Evolutionary conservation across 1,140 invertebrate species (phyloP).

Genomic region (Sminthurides bifidus): DNA sequence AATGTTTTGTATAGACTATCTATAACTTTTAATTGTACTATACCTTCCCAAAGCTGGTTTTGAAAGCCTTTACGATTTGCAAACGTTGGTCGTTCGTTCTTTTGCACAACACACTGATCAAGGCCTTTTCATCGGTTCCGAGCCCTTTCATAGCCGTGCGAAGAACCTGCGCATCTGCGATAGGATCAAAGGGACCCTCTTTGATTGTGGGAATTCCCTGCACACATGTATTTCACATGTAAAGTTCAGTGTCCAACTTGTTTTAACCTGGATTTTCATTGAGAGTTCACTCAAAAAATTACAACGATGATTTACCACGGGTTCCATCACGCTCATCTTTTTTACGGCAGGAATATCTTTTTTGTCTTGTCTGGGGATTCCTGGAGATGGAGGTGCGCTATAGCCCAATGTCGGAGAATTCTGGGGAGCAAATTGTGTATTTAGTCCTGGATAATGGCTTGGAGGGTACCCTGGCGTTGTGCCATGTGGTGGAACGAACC

Average conservation of each 20-base stretch:
- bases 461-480: background rate
- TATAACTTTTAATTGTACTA: too few relatives aligned
- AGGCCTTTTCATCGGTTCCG: conserved; percentile 69
- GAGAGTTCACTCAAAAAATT: background rate
- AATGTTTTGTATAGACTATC: conserved; percentile 1
- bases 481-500: conserved; percentile 23
- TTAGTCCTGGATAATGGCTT: background rate
- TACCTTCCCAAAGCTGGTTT: conserved; percentile 71
- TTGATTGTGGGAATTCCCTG: conserved; percentile 23
- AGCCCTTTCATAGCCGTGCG: conserved; percentile 73
- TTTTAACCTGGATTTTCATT: too few relatives aligned
- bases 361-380: too few relatives aligned
- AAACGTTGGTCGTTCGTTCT: conserved; percentile 61
- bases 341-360: too few relatives aligned
- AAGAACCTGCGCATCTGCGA: conserved; percentile 61
- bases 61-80: conserved; percentile 58
- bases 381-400: too few relatives aligned
- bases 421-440: conserved; percentile 8
- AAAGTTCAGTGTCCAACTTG: background rate
- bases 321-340: too few relatives aligned
- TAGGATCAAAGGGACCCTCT: conserved; percentile 40
- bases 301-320: background rate
- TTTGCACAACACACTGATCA: conserved; percentile 63
- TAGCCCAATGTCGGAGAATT: too few relatives aligned
- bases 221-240: background rate